Percentiles rank a stretch among this genome's conserved stretches.
These are phyloP conservation scores for Diadema setosum DNA, from an alignment of 35 echinoderm and acorn worm species.

Conservation along the genomic window DNA sequence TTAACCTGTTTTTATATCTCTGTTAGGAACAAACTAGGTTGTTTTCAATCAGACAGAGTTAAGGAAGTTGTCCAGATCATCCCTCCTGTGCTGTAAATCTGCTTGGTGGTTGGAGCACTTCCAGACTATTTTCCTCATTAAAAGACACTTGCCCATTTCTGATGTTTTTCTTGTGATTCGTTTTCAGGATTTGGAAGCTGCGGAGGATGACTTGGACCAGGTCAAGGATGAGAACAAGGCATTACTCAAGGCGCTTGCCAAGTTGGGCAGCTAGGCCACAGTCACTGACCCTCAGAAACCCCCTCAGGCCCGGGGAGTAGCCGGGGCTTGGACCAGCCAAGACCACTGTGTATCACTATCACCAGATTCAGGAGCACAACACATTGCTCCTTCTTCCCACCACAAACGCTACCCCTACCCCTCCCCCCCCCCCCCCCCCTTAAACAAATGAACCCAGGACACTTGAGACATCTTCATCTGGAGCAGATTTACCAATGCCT, in stretches of 20 bases:
- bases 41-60: too few relatives aligned
- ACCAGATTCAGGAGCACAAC: neutral
- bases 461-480: too few relatives aligned
- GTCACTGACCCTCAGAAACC: neutral
- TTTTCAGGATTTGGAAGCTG: constrained; percentile 9
- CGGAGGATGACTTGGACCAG: constrained; percentile 9
- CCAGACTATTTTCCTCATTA: too few relatives aligned
- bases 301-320: neutral
- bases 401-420: neutral
- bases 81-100: too few relatives aligned
- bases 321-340: neutral
- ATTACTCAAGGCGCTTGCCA: constrained; percentile 10
- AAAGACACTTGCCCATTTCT: neutral
- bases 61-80: too few relatives aligned
- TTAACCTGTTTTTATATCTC: too few relatives aligned
- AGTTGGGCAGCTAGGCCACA: neutral
- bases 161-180: neutral
- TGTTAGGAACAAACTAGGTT: too few relatives aligned
- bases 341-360: neutral
- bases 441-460: too few relatives aligned
- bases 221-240: constrained; percentile 5
- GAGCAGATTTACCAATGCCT: too few relatives aligned
- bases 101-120: too few relatives aligned
- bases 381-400: neutral
- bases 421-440: neutral